A percentile compares a stretch with the other conserved stretches of the same genome.
These are phyloP conservation scores for Gisinianus flammeolus DNA, from an alignment of 2,888 invertebrate species.

Conservation along the genomic window DNA sequence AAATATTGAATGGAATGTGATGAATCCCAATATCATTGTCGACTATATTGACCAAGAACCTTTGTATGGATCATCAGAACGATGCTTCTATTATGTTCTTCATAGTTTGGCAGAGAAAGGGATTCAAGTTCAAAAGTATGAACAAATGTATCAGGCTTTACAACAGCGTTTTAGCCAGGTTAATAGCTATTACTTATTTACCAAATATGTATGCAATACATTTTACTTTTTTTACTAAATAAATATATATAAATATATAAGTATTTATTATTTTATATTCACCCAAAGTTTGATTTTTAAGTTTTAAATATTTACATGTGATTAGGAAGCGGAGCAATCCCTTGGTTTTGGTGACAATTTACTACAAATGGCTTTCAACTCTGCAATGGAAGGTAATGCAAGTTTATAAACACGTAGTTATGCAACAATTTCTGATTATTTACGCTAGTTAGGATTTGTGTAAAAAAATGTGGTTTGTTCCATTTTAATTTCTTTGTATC, in stretches of 20 bases:
- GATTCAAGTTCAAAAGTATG: slow-evolving; percentile 65
- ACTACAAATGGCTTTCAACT: slow-evolving; percentile 61
- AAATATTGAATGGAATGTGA: slow-evolving; percentile 64
- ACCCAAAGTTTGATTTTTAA: too few species aligned
- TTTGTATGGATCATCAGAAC: slow-evolving; percentile 67
- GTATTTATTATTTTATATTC: too few species aligned
- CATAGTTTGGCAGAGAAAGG: slow-evolving; percentile 65
- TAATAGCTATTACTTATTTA: not conserved
- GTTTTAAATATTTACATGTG: not conserved
- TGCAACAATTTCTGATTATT: too few species aligned
- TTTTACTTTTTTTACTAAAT: not conserved
- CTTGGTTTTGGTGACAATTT: slow-evolving; percentile 59
- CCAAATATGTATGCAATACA: not conserved
- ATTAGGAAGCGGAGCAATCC: slow-evolving; percentile 53
- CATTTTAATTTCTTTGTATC: too few species aligned
- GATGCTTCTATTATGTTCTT: slow-evolving; percentile 67
- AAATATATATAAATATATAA: too few species aligned
- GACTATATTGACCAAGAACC: slow-evolving; percentile 68
- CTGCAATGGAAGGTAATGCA: slow-evolving; percentile 60
- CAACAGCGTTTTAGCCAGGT: slow-evolving; percentile 65
- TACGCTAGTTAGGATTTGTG: too few species aligned
- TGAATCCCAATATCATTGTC: slow-evolving; percentile 64
- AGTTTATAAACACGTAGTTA: too few species aligned
- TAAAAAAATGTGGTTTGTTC: too few species aligned
- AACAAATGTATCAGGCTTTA: slow-evolving; percentile 64